Percentiles rank a stretch among this genome's conserved stretches.
Conservation (phyloP, 2,888 invertebrate species). For the Chaitophorus viminalis region DNA sequence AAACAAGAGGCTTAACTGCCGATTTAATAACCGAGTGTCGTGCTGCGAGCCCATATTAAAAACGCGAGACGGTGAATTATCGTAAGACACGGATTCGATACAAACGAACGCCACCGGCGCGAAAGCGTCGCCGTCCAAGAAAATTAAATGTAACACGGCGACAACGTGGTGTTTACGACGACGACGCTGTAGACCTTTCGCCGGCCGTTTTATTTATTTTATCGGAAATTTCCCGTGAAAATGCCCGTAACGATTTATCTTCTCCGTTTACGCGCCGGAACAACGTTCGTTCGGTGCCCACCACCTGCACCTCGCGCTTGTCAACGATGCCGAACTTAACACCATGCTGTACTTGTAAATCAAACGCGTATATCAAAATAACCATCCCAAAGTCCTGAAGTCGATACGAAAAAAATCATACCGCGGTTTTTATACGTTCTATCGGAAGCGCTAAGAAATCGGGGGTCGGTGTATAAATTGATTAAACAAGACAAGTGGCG, state of each 20-base stretch:
- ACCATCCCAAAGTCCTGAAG: not conserved
- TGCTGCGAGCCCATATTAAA: slow-evolving; percentile 55
- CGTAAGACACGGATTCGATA: slow-evolving; percentile 37
- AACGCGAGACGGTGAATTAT: slow-evolving; percentile 39
- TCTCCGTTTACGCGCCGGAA: not conserved
- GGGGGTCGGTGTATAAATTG: too few relatives aligned
- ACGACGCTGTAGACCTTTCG: not conserved
- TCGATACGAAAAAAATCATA: too few relatives aligned
- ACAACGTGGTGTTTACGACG: not conserved
- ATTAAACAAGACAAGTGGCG: too few relatives aligned
- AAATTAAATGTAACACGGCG: slow-evolving; percentile 29
- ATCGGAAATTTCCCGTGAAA: not conserved
- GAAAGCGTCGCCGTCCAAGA: not conserved
- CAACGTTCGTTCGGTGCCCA: not conserved
- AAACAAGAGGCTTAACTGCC: slow-evolving; percentile 42
- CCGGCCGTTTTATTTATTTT: not conserved
- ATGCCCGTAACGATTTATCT: not conserved
- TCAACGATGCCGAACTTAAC: not conserved
- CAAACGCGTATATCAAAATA: not conserved
- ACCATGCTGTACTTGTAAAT: not conserved
- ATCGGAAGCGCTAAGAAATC: too few relatives aligned
- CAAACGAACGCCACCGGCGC: not conserved
- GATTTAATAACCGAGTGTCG: slow-evolving; percentile 60
- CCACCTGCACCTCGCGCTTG: not conserved
- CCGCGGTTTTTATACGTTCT: too few relatives aligned